These are phyloP conservation scores for Cancer borealis DNA, from an alignment of 2,888 invertebrate species.

Conservation along the genomic window DNA sequence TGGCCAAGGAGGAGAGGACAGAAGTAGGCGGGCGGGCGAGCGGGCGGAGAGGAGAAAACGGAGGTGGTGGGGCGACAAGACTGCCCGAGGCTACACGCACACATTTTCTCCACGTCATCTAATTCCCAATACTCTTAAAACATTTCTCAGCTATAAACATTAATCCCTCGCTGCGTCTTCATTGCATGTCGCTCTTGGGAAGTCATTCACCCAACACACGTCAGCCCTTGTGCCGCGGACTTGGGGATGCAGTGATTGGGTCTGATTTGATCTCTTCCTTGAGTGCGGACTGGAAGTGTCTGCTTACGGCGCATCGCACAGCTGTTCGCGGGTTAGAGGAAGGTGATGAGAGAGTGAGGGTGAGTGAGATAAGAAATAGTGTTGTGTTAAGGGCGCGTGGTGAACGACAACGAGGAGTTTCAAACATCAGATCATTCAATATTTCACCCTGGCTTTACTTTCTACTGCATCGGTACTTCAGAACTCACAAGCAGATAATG, in stretches of 20 bases:
- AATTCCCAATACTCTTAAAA: slow-evolving; percentile 18
- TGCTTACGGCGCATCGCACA: neutral
- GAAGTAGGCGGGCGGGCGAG: neutral
- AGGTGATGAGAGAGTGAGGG: neutral
- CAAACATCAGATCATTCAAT: neutral
- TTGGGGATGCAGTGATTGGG: neutral
- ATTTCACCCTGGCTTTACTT: neutral
- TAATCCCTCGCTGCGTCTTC: neutral
- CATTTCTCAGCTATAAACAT: neutral
- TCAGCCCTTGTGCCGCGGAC: neutral
- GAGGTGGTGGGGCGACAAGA: neutral
- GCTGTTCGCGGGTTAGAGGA: neutral
- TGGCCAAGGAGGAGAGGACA: neutral
- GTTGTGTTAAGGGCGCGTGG: neutral
- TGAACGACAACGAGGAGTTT: neutral
- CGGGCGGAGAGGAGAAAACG: neutral
- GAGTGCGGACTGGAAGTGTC: neutral
- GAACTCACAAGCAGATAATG: neutral
- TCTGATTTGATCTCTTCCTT: neutral
- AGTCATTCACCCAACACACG: neutral
- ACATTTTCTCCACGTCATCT: neutral
- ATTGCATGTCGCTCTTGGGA: neutral
- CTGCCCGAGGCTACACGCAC: neutral
- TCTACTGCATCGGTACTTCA: neutral
- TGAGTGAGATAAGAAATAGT: neutral